Evolutionary conservation across 2,113 vertebrate genomes (phyloP).

Genomic region (Halcyon malimbica): DNA sequence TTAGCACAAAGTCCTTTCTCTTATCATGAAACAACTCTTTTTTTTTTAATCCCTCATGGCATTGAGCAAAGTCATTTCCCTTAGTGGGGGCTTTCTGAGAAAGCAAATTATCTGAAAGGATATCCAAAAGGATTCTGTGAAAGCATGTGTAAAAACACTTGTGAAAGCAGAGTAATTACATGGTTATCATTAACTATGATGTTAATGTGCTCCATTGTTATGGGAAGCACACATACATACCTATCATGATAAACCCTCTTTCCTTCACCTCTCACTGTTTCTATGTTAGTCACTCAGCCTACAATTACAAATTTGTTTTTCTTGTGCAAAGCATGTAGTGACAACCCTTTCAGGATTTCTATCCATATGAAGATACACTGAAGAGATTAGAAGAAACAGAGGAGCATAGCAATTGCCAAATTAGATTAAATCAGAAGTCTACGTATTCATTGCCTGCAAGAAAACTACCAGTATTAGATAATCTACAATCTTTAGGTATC

Average conservation of each 20-base stretch:
- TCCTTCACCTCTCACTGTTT: neutral
- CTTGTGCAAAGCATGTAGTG: neutral
- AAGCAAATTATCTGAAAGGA: neutral
- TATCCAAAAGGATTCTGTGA: neutral
- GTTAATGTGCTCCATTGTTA: neutral
- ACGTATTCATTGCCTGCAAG: neutral
- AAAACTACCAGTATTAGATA: neutral
- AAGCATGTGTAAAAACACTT: neutral
- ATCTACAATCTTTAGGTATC: neutral
- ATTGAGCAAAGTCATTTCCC: conserved; percentile 13
- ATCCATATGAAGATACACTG: neutral
- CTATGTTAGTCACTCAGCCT: neutral
- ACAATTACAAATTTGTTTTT: neutral
- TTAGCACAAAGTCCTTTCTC: neutral
- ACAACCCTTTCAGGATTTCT: neutral
- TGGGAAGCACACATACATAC: rapidly evolving
- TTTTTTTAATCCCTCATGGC: neutral
- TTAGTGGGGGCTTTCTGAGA: neutral
- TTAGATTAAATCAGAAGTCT: neutral
- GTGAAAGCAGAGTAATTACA: neutral
- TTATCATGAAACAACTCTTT: neutral
- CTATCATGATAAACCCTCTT: neutral
- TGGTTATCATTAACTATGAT: neutral
- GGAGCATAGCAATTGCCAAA: neutral
- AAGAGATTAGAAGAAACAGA: neutral